These are phyloP conservation scores for Chelon auratus DNA, from an alignment of 2,797 vertebrate genomes.

Conservation along the genomic window DNA sequence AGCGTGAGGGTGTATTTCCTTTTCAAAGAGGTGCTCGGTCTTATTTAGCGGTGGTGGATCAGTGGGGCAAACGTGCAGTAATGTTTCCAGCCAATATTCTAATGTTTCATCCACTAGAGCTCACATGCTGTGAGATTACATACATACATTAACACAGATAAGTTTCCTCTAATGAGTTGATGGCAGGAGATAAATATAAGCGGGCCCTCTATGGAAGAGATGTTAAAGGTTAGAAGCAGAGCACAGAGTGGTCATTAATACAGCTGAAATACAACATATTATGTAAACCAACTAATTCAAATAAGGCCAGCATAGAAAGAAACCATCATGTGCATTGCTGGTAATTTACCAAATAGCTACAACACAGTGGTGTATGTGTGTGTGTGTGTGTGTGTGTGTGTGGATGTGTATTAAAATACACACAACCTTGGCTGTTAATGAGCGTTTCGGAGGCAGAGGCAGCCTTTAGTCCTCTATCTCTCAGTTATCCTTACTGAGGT, in stretches of 20 bases:
- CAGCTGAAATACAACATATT: background rate
- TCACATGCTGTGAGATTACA: constrained; percentile 4
- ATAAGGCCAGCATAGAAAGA: background rate
- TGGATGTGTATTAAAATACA: constrained; percentile 12
- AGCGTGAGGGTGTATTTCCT: constrained; percentile 26
- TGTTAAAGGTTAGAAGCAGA: background rate
- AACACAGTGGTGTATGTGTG: background rate
- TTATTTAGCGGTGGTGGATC: constrained; percentile 39
- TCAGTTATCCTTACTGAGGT: constrained; percentile 80
- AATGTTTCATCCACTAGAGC: background rate
- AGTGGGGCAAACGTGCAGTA: constrained; percentile 10
- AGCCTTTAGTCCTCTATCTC: constrained; percentile 58
- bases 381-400: constrained; percentile 7
- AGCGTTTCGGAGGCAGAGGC: constrained; percentile 47
- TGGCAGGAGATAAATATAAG: background rate
- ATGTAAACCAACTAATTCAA: background rate
- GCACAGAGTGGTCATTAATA: background rate
- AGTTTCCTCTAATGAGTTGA: background rate
- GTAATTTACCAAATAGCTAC: constrained; percentile 1
- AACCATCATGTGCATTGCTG: background rate
- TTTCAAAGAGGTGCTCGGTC: constrained; percentile 61
- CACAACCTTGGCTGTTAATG: constrained; percentile 52
- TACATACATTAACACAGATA: constrained; percentile 1
- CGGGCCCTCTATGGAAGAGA: background rate
- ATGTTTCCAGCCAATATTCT: background rate